Evolutionary conservation across 2,797 vertebrate genomes (phyloP).

Genomic region (Leptoclinus maculatus): DNA sequence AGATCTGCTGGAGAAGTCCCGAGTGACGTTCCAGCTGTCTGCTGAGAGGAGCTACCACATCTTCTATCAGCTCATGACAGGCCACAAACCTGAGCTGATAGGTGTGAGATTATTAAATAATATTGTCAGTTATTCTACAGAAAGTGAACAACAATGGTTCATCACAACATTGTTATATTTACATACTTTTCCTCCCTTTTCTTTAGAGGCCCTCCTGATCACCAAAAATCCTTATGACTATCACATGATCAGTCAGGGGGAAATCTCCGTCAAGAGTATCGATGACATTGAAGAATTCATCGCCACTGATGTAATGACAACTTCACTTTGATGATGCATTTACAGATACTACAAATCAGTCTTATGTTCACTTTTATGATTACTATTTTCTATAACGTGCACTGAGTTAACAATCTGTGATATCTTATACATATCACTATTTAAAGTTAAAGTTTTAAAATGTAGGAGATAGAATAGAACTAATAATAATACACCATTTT

Average conservation of each 20-base stretch:
- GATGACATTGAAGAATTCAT: slow-evolving; percentile 89
- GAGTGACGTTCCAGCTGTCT: slow-evolving; percentile 92
- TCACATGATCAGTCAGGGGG: slow-evolving; percentile 87
- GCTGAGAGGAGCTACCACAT: slow-evolving; percentile 92
- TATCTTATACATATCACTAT: background rate
- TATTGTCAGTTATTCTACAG: background rate
- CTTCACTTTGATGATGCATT: slow-evolving; percentile 5
- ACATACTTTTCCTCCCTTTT: slow-evolving; percentile 26
- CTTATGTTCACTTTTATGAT: background rate
- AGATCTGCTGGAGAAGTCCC: slow-evolving; percentile 95
- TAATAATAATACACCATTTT: background rate
- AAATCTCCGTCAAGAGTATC: slow-evolving; percentile 89
- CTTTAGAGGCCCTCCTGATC: slow-evolving; percentile 88
- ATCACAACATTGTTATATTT: slow-evolving; percentile 15
- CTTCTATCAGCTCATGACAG: slow-evolving; percentile 92
- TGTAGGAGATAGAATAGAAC: background rate
- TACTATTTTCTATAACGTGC: background rate
- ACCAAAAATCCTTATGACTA: slow-evolving; percentile 89
- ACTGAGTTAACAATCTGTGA: background rate
- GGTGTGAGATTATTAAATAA: slow-evolving; percentile 56
- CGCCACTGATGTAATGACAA: slow-evolving; percentile 88
- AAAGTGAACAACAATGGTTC: background rate
- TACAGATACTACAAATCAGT: background rate
- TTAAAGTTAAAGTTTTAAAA: background rate
- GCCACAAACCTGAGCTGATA: slow-evolving; percentile 90